phyloP scores from a whole-genome alignment of 2,797 vertebrate genomes.

The Chaetophractus vellerosus region DNA sequence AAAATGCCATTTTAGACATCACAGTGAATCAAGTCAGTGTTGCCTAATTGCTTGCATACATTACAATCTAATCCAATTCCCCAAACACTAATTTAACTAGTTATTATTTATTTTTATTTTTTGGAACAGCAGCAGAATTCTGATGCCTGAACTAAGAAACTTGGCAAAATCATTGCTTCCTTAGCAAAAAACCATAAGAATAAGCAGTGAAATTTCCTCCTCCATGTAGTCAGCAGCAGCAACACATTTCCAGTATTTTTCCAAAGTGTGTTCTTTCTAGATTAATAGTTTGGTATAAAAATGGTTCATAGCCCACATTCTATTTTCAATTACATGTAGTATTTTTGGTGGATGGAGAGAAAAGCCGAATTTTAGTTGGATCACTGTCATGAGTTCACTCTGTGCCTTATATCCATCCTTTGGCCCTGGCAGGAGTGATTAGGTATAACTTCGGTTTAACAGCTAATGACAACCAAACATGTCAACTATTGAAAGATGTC shows the following conservation, averaged over 20 bases:
- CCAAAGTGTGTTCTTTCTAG: constrained; percentile 35
- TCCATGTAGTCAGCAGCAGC: constrained; percentile 57
- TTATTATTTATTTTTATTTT: constrained; percentile 82
- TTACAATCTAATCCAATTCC: constrained; percentile 82
- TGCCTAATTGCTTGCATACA: constrained; percentile 84
- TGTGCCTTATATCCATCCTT: background rate
- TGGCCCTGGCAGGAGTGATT: background rate
- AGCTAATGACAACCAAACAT: constrained; percentile 55
- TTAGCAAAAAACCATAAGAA: constrained; percentile 75
- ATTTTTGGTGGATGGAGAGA: constrained; percentile 4
- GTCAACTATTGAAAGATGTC: constrained; percentile 57
- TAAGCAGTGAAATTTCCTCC: constrained; percentile 74
- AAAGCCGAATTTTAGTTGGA: constrained; percentile 39
- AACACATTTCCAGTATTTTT: constrained; percentile 5
- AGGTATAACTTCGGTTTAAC: constrained; percentile 14
- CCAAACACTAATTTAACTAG: constrained; percentile 81
- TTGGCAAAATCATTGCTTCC: constrained; percentile 77
- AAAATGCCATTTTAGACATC: constrained; percentile 86
- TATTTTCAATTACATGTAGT: constrained; percentile 63
- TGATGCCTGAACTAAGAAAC: constrained; percentile 75
- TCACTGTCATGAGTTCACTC: background rate
- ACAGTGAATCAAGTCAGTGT: constrained; percentile 81
- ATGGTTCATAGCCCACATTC: constrained; percentile 13
- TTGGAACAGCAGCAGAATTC: constrained; percentile 70
- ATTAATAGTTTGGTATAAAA: constrained; percentile 71